Evolutionary conservation across 2,797 vertebrate genomes (phyloP), one percentile per base, ranked within the genome.

Genomic region (Etheostoma nigrum): DNA sequence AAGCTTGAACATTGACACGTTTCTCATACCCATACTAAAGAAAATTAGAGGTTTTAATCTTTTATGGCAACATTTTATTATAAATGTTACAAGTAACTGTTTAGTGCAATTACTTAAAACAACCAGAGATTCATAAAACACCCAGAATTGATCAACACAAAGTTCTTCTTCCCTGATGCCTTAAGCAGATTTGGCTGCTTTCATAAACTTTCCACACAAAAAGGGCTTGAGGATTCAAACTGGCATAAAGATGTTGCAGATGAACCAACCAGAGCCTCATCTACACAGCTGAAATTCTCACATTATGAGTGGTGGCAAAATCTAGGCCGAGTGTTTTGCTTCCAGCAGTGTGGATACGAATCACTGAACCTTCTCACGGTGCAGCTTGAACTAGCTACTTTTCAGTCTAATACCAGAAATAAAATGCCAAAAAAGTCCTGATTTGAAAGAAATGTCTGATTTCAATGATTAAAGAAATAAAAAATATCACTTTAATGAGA

Each of bases 271-370:
- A 71, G 54, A 81, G 33, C 25, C 68, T 65, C 67, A 72, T 86
- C 71, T 30, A 73, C 42, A 73, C 64, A 75, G 74, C 70, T 81
- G 78, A 79, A 87, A 87, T 85, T 59, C 89, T 90, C 86, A 82
- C 77, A 83, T 89, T 81, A 85, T 73, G 30, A 72, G 62, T 25
- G 27, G 53, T 79, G 75, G 71, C 68, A 74, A 81, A 74, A 67
- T 78, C 48, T 65, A 75, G 71, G 51, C 64, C 57, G 78, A 45
- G 47, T 61, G 48, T 74, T 54, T 63, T 52, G 12, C 59, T 64
- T 82, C 74, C 73, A 81, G 52, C 62, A n/a, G 47, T 25, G 53
- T 66, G 63, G 74, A 65, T 65, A 58, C 18, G 45, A 55, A 68
- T 4, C 25, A 73, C 23, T 40, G 49, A 61, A 53, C n/a, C 44